Conservation (phyloP, 2,797 vertebrate species). For the Falco naumanni region DNA sequence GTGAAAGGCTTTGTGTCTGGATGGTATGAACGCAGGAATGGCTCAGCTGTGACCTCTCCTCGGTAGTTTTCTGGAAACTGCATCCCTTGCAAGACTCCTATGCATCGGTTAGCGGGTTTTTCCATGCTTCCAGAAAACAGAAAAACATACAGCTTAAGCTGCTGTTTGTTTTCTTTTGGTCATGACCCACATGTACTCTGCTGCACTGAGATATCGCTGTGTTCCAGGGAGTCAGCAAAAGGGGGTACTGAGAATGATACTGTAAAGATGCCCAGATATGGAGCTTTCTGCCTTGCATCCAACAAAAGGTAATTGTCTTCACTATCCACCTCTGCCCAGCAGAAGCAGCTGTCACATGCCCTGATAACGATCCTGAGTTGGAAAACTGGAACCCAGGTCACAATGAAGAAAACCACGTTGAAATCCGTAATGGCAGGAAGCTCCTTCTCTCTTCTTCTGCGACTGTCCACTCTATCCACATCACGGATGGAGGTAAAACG, state of each 20-base stretch:
- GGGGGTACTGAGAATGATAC: accelerated
- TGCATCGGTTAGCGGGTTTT: not conserved
- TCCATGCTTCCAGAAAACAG: constrained; percentile 10
- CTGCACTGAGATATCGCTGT: not conserved
- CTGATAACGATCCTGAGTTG: constrained; percentile 85
- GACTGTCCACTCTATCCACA: constrained; percentile 90
- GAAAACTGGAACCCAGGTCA: constrained; percentile 90
- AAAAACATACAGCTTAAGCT: not conserved
- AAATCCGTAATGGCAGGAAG: constrained; percentile 80
- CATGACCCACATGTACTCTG: not conserved
- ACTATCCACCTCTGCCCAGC: not conserved
- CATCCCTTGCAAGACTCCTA: not conserved
- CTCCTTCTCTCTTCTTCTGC: constrained; percentile 89
- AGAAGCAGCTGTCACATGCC: constrained; percentile 76
- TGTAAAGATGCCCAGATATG: not conserved
- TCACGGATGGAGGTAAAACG: constrained; percentile 85
- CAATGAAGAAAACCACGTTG: constrained; percentile 76
- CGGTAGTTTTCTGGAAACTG: not conserved
- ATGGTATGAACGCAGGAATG: not conserved
- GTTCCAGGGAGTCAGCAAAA: not conserved
- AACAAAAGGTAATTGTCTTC: not conserved
- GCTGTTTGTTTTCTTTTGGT: constrained; percentile 29
- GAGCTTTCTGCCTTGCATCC: not conserved
- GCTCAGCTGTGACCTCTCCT: not conserved
- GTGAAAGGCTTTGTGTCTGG: not conserved